phyloP scores from a whole-genome alignment of 2,888 invertebrate genomes.

The Patella ulyssiponensis region DNA sequence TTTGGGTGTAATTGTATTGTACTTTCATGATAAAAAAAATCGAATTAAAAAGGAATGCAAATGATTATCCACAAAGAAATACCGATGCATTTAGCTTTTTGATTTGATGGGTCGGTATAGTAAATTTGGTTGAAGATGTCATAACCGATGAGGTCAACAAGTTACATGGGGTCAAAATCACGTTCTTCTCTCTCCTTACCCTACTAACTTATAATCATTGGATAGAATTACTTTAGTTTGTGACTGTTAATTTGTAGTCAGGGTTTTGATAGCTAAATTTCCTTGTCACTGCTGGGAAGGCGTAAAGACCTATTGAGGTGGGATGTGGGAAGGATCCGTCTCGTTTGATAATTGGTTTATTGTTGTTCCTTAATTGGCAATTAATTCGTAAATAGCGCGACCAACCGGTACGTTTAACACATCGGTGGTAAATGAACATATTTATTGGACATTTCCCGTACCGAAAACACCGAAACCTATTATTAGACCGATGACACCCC shows the following conservation, averaged over 20 bases:
- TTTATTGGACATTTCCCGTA: background rate
- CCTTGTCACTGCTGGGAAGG: background rate
- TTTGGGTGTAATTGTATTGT: too few species aligned
- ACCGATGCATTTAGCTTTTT: too few species aligned
- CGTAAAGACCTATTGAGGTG: slow-evolving; percentile 4
- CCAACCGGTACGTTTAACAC: slow-evolving; percentile 7
- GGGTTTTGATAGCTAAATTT: background rate
- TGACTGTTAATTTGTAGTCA: slow-evolving; percentile 8
- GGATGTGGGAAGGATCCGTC: slow-evolving; percentile 1
- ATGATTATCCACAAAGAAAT: too few species aligned
- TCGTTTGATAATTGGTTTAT: background rate
- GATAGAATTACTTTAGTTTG: background rate
- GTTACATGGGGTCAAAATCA: background rate
- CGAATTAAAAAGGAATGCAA: too few species aligned
- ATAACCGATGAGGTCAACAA: too few species aligned
- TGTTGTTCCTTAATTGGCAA: slow-evolving; percentile 11
- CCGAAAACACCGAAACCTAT: slow-evolving; percentile 2
- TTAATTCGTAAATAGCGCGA: slow-evolving; percentile 7
- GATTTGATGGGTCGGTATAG: too few species aligned
- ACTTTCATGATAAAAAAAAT: too few species aligned
- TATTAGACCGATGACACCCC: background rate
- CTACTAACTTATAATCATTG: slow-evolving; percentile 1
- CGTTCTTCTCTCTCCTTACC: slow-evolving; percentile 1
- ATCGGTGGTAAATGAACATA: background rate
- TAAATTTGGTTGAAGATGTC: too few species aligned